phyloP scores from a whole-genome alignment of 2,888 invertebrate genomes.

The Apodemia mormo region DNA sequence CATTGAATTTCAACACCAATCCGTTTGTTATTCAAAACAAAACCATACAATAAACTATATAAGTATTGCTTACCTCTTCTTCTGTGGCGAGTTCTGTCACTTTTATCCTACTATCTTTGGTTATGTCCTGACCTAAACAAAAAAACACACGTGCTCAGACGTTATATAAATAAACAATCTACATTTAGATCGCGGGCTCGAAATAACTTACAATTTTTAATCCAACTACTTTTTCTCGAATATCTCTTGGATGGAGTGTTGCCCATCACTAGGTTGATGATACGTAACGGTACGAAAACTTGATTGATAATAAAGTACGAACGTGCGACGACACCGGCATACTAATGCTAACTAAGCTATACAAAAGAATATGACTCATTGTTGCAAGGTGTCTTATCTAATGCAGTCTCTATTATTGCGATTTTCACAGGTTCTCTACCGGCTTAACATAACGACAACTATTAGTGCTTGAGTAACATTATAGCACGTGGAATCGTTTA shows the following conservation, averaged over 20 bases:
- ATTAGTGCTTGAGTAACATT: background rate
- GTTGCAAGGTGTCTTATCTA: slow-evolving; percentile 70
- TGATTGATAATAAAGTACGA: slow-evolving; percentile 42
- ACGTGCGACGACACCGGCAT: slow-evolving; percentile 57
- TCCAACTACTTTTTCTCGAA: slow-evolving; percentile 55
- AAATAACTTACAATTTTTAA: slow-evolving; percentile 69
- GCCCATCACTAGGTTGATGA: slow-evolving; percentile 57
- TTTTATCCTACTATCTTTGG: slow-evolving; percentile 77
- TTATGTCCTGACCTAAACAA: slow-evolving; percentile 77
- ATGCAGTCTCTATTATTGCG: slow-evolving; percentile 46
- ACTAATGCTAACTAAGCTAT: slow-evolving; percentile 66
- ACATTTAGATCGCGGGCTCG: slow-evolving; percentile 29
- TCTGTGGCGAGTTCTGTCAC: slow-evolving; percentile 71
- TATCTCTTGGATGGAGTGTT: slow-evolving; percentile 59
- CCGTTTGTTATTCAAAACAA: slow-evolving; percentile 4
- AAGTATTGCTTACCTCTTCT: slow-evolving; percentile 61
- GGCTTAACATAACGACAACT: slow-evolving; percentile 19
- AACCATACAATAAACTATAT: background rate
- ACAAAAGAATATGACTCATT: slow-evolving; percentile 57
- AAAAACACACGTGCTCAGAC: slow-evolving; percentile 44
- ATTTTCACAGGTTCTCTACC: slow-evolving; percentile 42
- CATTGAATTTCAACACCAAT: background rate
- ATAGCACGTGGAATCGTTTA: too few relatives aligned
- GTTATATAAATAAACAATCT: slow-evolving; percentile 56
- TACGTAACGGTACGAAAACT: slow-evolving; percentile 56